These are phyloP conservation scores for Solen grandis DNA, from an alignment of 1,140 invertebrate genomes.

Conservation along the genomic window DNA sequence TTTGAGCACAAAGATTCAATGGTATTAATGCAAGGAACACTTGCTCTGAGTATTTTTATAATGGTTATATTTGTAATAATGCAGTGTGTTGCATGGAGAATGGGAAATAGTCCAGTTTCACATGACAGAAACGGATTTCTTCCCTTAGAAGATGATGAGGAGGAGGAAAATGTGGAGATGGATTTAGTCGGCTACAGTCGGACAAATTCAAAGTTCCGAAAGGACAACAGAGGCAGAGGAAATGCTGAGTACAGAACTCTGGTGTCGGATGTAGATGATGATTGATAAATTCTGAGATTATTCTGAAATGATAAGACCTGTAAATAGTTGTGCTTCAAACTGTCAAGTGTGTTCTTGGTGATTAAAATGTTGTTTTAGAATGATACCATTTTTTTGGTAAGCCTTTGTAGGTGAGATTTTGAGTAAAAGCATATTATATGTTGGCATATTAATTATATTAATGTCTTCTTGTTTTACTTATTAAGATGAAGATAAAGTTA, in stretches of 20 bases:
- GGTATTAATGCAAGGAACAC: conserved; percentile 78
- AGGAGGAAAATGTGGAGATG: conserved; percentile 59
- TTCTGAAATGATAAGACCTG: too few relatives aligned
- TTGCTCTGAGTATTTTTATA: conserved; percentile 68
- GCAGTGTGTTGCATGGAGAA: conserved; percentile 69
- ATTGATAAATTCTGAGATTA: too few relatives aligned
- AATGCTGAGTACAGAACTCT: conserved; percentile 37
- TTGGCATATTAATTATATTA: too few relatives aligned
- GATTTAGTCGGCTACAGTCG: conserved; percentile 51
- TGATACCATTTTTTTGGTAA: too few relatives aligned
- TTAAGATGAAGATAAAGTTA: too few relatives aligned
- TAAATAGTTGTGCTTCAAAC: too few relatives aligned
- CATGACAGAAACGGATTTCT: conserved; percentile 57
- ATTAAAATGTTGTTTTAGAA: too few relatives aligned
- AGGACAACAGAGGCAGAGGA: conserved; percentile 3
- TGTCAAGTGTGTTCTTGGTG: too few relatives aligned
- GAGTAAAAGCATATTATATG: too few relatives aligned
- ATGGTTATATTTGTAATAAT: conserved; percentile 70
- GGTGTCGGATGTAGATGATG: conserved; percentile 47
- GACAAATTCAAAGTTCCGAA: not conserved
- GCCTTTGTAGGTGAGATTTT: too few relatives aligned
- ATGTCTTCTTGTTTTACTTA: too few relatives aligned
- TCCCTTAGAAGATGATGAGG: conserved; percentile 51
- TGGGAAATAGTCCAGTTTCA: not conserved
- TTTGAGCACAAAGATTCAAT: conserved; percentile 74